These are phyloP conservation scores for Thaleichthys pacificus DNA, from an alignment of 2,797 vertebrate genomes.

Conservation along the genomic window DNA sequence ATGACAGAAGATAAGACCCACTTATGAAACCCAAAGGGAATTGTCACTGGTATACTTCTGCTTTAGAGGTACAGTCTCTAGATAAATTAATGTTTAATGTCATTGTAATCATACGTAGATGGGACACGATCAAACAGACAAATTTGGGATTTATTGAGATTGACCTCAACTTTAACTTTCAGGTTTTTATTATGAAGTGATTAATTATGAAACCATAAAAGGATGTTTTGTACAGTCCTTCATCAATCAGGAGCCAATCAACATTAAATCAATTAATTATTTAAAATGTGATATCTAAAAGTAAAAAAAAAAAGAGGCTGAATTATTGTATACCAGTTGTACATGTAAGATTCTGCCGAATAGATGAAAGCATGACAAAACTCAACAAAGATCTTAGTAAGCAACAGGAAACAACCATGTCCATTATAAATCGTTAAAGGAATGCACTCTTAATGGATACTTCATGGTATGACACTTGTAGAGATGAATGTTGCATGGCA, in stretches of 20 bases:
- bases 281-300: neutral
- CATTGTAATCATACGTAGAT: neutral
- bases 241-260: neutral
- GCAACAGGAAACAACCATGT: conserved; percentile 11
- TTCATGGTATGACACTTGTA: conserved; percentile 29
- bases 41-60: neutral
- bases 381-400: neutral
- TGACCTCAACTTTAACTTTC: neutral
- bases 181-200: neutral
- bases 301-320: neutral
- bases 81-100: neutral
- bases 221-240: neutral
- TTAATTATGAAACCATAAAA: neutral
- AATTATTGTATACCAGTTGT: neutral
- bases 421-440: conserved; percentile 5
- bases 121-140: neutral
- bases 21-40: neutral
- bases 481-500: conserved; percentile 23
- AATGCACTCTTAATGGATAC: conserved; percentile 26
- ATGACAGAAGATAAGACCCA: neutral
- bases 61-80: neutral
- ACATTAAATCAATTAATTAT: neutral
- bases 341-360: neutral
- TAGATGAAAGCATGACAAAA: neutral
- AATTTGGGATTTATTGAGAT: neutral